Percentiles rank a stretch among this genome's conserved stretches.
Evolutionary conservation across 1,140 invertebrate genomes (phyloP).

Genomic region (Triops cancriformis): DNA sequence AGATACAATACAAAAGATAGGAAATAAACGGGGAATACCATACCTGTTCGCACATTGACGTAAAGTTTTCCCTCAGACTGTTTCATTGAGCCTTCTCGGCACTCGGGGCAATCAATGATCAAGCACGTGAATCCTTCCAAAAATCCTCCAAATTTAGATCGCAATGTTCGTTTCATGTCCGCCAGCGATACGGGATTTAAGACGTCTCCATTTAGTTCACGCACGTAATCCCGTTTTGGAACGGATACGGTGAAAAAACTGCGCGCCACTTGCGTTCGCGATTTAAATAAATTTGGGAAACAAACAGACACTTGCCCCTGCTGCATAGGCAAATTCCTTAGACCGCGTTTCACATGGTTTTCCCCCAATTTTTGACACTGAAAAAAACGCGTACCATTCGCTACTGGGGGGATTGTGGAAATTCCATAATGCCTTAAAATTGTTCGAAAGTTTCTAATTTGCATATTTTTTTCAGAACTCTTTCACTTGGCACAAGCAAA

Average conservation of each 20-base stretch:
- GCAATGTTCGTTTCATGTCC: conserved; percentile 22
- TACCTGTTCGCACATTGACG: conserved; percentile 25
- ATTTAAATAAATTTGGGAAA: neutral
- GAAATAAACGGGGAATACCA: conserved; percentile 14
- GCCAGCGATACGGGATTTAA: neutral
- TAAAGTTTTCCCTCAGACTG: conserved; percentile 17
- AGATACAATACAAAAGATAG: too few species aligned
- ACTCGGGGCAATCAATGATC: conserved; percentile 19
- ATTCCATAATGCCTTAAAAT: neutral
- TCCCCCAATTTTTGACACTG: neutral
- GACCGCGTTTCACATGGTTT: neutral
- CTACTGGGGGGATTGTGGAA: neutral
- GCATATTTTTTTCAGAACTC: neutral
- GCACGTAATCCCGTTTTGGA: neutral
- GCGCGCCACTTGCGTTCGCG: too few species aligned
- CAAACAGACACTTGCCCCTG: neutral
- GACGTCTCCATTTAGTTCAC: conserved; percentile 7
- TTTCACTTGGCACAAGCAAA: neutral
- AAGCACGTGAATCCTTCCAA: conserved; percentile 26
- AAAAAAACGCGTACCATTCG: neutral
- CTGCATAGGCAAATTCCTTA: neutral
- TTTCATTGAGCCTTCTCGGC: neutral
- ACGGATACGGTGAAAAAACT: neutral
- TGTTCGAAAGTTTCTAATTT: neutral
- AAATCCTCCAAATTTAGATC: conserved; percentile 20